Base-by-base conservation (phyloP, 2,113 vertebrate genomes). In the Varanus salvator region DNA sequence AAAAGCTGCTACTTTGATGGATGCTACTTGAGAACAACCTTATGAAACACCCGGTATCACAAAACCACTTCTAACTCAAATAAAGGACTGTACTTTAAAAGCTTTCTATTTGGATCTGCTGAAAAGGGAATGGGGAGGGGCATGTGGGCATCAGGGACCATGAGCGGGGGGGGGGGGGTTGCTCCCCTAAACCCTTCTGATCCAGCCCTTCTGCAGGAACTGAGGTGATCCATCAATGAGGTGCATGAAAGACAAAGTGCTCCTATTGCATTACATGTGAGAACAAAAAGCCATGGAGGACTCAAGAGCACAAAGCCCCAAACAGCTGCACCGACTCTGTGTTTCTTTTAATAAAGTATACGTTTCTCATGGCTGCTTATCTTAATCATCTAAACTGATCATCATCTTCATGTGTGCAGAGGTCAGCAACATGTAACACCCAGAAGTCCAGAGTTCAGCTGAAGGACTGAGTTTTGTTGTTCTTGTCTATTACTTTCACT, bases 131-230 rank as follows among this genome's bases (percentile, higher is more conserved):
- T 44, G 38, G 38, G 38, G 38, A 44, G 3, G 38, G 38, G 38
- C 38, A 44, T 44, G 38, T 44, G 38, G 38, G 38, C 38, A 44
- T 44, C 8, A 11, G n/a, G 34, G 9, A 69, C 29, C 44, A 15
- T 48, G 44, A 50, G 25, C 71, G 31, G 54, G 17, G 29, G 8
- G 21, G 21, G 19, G 38, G 17, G 8, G 52, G 12, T 60, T 74
- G 11, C 14, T 23, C 52, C 94, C 91, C 87, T 84, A 69, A 48
- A 2, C 88, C 2, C 0, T 17, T 60, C 89, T 74, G 68, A 78
- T 72, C 52, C 85, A 1, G 0, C 25, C 8, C 48, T 34, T 38
- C 48, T 6, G 21, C n/a, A 27, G 29, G n/a, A 3, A 31, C 15
- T 19, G 17, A 81, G 44, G 11, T 25, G 15, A 44, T 27, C 21